Base-by-base conservation (phyloP, 1,140 invertebrate genomes). In the Asbolus verrucosus region DNA sequence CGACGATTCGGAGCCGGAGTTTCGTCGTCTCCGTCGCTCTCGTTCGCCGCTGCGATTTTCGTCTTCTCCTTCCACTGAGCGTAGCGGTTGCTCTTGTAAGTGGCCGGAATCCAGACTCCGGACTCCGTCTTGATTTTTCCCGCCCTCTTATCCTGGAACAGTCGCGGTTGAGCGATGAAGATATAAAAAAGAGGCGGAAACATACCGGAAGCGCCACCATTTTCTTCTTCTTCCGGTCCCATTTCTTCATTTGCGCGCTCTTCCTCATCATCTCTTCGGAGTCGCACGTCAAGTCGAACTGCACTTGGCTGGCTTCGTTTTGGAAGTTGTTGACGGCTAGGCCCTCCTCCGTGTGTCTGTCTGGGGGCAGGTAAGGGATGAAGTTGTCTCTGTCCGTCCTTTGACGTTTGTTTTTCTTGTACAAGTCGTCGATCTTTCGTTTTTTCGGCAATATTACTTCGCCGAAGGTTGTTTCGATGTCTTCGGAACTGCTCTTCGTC, bases 41-140 rank as follows among this genome's bases (percentile, higher is more conserved):
- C 85, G 39, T 84, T 80, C 6, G 83, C 82, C 41, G 87, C 85
- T 70, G 89, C 86, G 19, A 89, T 80, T 83, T 95, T 94, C 31
- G 87, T 92, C 73, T 91, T 92, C 68, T 94, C 88, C 75, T 92
- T 90, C 96, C 96, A 98, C 30, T 90, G 85, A 43, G 89, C 87
- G 81, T 98, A 99, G 70, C 91, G 85, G 71, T 96, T 91, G 46
- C 92, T 92, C 82, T 98, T 98, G 81, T 95, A 99, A 0, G 93
- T 92, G 0, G 96, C 95, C 1, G 95, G 90, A 75, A 99, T 96
- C 89, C 94, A 94, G 0, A 87, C 89, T 6, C 97, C 97, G 62
- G 94, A 96, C 83, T 99, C 97, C 1, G 97, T 98, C 71, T 90
- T 91, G 72, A 99, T 97, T 83, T 94, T 96, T 43, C 90, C 91